Conservation (phyloP, 2,888 invertebrate genomes). For the Sthenelais limicola region DNA sequence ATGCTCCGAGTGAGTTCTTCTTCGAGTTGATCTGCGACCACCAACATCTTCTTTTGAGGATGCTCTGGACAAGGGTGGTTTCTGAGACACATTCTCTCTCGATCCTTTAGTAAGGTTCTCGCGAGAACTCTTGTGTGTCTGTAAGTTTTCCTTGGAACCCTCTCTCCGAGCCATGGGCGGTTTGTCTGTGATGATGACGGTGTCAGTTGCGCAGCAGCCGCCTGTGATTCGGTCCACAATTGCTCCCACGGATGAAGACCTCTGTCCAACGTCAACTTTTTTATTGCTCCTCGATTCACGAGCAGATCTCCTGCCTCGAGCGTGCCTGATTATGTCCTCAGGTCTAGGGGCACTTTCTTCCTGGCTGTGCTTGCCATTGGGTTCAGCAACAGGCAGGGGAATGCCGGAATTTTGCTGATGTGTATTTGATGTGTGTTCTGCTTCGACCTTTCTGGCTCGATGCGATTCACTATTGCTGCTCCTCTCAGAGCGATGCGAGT, state of each 20-base stretch:
- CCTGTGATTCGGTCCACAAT: constrained; percentile 10
- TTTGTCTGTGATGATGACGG: constrained; percentile 34
- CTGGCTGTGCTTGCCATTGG: neutral
- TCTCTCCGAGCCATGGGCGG: constrained; percentile 40
- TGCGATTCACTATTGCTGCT: no score
- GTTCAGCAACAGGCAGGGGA: neutral
- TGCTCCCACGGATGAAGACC: constrained; percentile 45
- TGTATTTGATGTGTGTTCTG: neutral
- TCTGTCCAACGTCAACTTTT: constrained; percentile 12
- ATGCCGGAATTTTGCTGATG: neutral
- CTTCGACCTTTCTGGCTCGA: neutral
- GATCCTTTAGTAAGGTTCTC: constrained; percentile 21
- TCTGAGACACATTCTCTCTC: constrained; percentile 31
- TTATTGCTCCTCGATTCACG: constrained; percentile 32
- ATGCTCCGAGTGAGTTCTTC: constrained; percentile 45
- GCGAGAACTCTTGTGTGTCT: constrained; percentile 16
- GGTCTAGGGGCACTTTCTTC: neutral
- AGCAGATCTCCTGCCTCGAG: constrained; percentile 39
- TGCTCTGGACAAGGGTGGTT: constrained; percentile 39
- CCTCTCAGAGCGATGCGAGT: no score
- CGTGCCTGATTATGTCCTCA: constrained; percentile 16
- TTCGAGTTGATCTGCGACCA: constrained; percentile 21
- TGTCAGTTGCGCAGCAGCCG: constrained; percentile 27
- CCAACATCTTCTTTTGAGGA: constrained; percentile 36
- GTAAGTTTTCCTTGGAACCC: neutral